Base-by-base conservation (phyloP, 2,113 vertebrate genomes). In the Pelobates fuscus region DNA sequence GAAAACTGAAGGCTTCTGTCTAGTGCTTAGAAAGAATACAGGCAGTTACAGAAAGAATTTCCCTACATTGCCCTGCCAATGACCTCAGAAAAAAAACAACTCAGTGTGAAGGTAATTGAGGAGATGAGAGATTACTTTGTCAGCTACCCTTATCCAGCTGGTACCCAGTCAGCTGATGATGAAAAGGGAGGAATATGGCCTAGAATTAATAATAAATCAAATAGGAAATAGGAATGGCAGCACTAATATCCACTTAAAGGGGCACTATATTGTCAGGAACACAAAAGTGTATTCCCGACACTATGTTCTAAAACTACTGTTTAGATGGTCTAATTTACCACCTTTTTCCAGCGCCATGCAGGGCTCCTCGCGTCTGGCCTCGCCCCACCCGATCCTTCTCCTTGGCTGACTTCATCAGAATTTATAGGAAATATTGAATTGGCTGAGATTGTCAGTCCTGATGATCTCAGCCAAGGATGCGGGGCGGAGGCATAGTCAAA, bases 1-100 rank as follows among this genome's bases (percentile, higher is more conserved):
- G 41, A 64, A 46, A 65, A 37, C 27, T 37, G 60, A 64, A 55
- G 62, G 20, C 61, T 65, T 55, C 71, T 73, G 21, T 65, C 44
- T 55, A 18, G 20, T 62, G 46, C 21, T 26, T 23, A 55, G 44
- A 64, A 37, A 55, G 64, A 73, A 23, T 17, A 21, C 62, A 15
- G 21, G n/a, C 32, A 54, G 20, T n/a, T 29, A 68, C 21, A 30
- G 66, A 68, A 73, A 57, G 46, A 65, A 55, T 57, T 57, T 32
- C 20, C 27, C 59, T 37, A 8, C 15, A 17, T 6, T 63, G 59
- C 44, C 61, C 59, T 52, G 26, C 32, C 70, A 71, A 24, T 54
- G 43, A 62, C 43, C 70, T 71, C 26, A 5, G n/a, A 62, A 23
- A 55, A 27, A 8, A 62, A 25, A 14, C 21, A 26, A 26, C 3